A percentile compares a stretch with the other conserved stretches of the same genome.
These are phyloP conservation scores for Epinephelus cyanopodus DNA, from an alignment of 2,113 vertebrate genomes.

Conservation along the genomic window DNA sequence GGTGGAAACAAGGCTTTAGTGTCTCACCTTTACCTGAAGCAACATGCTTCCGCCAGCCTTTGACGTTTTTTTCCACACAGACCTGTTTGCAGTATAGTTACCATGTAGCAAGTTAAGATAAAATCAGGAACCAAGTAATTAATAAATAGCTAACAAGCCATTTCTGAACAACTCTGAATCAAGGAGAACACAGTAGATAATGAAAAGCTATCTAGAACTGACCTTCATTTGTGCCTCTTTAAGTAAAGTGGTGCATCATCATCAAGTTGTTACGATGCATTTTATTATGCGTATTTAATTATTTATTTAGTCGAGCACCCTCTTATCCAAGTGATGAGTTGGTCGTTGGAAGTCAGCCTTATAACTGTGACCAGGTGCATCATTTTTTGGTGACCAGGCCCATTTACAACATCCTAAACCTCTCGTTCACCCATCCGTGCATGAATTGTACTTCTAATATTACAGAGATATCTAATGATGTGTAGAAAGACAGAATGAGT, in stretches of 20 bases:
- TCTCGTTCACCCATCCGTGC: neutral
- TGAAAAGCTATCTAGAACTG: too few relatives aligned
- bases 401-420: neutral
- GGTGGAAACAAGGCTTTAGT: too few relatives aligned
- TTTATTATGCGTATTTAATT: neutral
- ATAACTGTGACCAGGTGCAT: neutral
- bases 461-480: neutral
- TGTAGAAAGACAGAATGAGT: neutral
- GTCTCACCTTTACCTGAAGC: too few relatives aligned
- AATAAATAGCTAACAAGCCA: too few relatives aligned
- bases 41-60: too few relatives aligned
- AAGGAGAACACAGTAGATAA: neutral
- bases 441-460: neutral
- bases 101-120: too few relatives aligned
- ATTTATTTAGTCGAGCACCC: neutral
- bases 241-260: neutral
- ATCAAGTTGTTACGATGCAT: neutral
- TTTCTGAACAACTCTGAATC: too few relatives aligned
- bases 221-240: neutral
- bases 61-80: too few relatives aligned
- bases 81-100: too few relatives aligned
- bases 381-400: neutral
- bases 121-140: too few relatives aligned
- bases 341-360: too few relatives aligned
- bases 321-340: neutral